These are phyloP conservation scores for Meles meles DNA, from an alignment of 2,113 vertebrate genomes.

Conservation along the genomic window DNA sequence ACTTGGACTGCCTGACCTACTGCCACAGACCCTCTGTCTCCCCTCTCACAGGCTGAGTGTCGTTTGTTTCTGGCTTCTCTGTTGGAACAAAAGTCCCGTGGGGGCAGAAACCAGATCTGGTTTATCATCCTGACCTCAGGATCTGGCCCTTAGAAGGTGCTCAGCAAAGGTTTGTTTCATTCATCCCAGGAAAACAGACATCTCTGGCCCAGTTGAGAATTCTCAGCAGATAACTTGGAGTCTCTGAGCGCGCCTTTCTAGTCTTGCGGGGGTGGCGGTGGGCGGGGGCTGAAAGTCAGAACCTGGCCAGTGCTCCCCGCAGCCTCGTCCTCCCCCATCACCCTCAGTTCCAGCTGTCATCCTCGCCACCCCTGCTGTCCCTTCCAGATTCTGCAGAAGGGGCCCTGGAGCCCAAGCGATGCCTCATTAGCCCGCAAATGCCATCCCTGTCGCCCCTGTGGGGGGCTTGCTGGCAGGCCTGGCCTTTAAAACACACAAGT, in stretches of 20 bases:
- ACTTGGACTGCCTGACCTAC: background rate
- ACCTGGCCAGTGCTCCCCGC: background rate
- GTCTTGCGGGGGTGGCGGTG: background rate
- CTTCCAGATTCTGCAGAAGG: conserved; percentile 46
- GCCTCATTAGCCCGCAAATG: conserved; percentile 70
- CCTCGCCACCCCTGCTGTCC: background rate
- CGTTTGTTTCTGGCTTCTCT: background rate
- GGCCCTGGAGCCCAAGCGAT: conserved; percentile 14
- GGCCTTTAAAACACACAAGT: conserved; percentile 74
- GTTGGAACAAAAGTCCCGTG: background rate
- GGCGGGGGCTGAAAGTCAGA: conserved; percentile 23
- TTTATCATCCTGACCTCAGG: background rate
- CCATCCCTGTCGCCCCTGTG: conserved; percentile 52
- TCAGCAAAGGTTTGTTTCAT: background rate
- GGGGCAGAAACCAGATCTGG: background rate
- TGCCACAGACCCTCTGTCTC: background rate
- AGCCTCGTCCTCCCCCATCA: background rate
- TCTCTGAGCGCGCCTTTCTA: background rate
- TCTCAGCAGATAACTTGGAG: background rate
- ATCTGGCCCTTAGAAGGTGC: background rate
- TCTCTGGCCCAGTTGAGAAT: background rate
- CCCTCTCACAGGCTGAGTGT: background rate
- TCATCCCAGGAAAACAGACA: background rate
- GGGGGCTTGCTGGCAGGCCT: conserved; percentile 63
- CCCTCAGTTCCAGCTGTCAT: conserved; percentile 29